Percentiles rank a stretch among this genome's conserved stretches.
These are phyloP conservation scores for Graptemys geographica DNA, from an alignment of 2,797 vertebrate genomes.

Conservation along the genomic window DNA sequence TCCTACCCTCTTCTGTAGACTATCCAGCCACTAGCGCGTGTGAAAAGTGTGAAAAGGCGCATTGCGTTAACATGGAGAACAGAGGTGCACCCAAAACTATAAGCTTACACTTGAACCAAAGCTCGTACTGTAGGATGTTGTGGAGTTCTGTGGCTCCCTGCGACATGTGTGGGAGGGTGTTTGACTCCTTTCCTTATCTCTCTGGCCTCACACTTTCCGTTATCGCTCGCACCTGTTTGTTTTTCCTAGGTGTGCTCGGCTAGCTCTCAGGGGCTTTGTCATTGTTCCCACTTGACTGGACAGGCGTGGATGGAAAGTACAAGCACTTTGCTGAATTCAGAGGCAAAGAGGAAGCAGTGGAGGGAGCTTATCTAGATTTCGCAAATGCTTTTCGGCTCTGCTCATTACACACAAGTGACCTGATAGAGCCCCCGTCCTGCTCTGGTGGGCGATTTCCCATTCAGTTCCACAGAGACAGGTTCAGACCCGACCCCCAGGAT, in stretches of 20 bases:
- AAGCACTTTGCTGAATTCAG: not conserved
- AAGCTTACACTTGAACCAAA: not conserved
- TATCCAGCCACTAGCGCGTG: not conserved
- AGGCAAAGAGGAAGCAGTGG: not conserved
- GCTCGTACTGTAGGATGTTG: not conserved
- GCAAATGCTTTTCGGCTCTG: not conserved
- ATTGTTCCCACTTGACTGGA: not conserved
- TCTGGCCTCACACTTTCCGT: not conserved
- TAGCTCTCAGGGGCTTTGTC: not conserved
- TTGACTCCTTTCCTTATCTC: slow-evolving; percentile 16
- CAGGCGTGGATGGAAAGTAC: not conserved
- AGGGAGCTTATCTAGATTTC: not conserved
- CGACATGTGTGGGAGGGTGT: not conserved
- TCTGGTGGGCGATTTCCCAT: not conserved
- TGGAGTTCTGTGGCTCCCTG: not conserved
- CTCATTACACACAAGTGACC: not conserved
- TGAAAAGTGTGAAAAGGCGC: not conserved
- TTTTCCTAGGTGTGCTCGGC: slow-evolving; percentile 32
- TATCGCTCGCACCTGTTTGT: slow-evolving; percentile 30
- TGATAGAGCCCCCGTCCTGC: not conserved
- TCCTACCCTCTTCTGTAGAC: too few species aligned
- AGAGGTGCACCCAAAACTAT: not conserved
- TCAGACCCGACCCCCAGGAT: not conserved
- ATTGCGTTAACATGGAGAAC: not conserved
- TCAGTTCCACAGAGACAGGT: not conserved